These are phyloP conservation scores for Dipodomys spectabilis DNA, from an alignment of 2,113 vertebrate species.

Conservation along the genomic window DNA sequence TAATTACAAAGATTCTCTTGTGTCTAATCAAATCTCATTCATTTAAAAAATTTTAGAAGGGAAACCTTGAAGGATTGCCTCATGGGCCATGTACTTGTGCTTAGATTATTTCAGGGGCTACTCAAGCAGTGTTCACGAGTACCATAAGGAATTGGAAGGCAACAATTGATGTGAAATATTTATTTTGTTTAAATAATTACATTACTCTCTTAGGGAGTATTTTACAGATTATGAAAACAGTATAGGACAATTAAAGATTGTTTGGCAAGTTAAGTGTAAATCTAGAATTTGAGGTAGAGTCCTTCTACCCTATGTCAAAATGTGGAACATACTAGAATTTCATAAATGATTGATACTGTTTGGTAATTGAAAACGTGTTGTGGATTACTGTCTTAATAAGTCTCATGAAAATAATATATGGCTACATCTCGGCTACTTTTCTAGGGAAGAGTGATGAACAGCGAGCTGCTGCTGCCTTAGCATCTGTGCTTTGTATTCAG, in stretches of 20 bases:
- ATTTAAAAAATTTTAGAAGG: not conserved
- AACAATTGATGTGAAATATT: not conserved
- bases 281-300: not conserved
- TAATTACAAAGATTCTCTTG: not conserved
- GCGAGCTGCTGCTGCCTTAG: conserved; percentile 93
- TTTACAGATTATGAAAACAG: not conserved
- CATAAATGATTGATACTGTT: not conserved
- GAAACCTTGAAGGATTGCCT: not conserved
- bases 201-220: not conserved
- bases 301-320: not conserved
- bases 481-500: conserved; percentile 96
- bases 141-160: not conserved
- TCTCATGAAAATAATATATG: not conserved
- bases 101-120: not conserved
- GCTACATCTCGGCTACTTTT: not conserved
- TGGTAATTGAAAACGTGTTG: not conserved
- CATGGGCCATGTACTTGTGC: not conserved
- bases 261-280: not conserved
- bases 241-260: not conserved
- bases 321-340: not conserved
- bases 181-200: not conserved
- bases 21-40: not conserved
- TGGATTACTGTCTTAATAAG: not conserved
- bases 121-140: not conserved
- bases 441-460: conserved; percentile 97